Percentiles rank a stretch among this genome's conserved stretches.
Evolutionary conservation across 2,888 invertebrate species (phyloP).

Genomic region (Coelopa pilipes): DNA sequence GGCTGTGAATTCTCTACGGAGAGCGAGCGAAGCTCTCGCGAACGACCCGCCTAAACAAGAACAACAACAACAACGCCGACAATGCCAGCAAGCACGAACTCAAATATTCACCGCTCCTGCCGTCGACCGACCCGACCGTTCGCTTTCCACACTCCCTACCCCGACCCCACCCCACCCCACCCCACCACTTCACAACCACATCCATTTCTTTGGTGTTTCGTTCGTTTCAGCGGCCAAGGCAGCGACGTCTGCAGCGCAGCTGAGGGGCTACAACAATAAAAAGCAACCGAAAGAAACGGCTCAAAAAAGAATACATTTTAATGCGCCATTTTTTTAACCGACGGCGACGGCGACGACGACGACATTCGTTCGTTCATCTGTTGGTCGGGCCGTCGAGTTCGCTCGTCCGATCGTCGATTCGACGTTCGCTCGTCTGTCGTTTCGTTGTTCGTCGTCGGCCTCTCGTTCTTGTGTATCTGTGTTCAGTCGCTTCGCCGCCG

Average conservation of each 20-base stretch:
- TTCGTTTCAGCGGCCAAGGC: no score
- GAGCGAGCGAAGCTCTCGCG: no score
- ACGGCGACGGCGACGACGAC: not conserved
- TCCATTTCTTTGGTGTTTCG: no score
- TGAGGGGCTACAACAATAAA: not conserved
- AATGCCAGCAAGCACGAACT: conserved; percentile 3
- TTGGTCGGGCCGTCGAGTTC: not conserved
- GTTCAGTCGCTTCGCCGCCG: conserved; percentile 11
- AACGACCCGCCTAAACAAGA: no score
- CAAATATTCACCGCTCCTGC: not conserved
- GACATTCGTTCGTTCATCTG: not conserved
- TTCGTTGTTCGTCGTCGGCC: not conserved
- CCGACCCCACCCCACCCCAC: no score
- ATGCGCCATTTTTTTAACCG: conserved; percentile 31
- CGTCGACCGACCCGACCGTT: not conserved
- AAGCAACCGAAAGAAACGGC: not conserved
- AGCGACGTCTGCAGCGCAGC: no score
- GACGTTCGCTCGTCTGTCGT: not conserved
- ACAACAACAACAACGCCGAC: not conserved
- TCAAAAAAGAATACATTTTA: conserved; percentile 13
- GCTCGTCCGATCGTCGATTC: not conserved
- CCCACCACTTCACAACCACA: no score
- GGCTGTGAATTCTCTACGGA: not conserved
- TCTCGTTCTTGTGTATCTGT: not conserved
- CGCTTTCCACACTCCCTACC: not conserved